These are phyloP conservation scores for Neogobius melanostomus DNA, from an alignment of 2,113 vertebrate species.

Conservation along the genomic window DNA sequence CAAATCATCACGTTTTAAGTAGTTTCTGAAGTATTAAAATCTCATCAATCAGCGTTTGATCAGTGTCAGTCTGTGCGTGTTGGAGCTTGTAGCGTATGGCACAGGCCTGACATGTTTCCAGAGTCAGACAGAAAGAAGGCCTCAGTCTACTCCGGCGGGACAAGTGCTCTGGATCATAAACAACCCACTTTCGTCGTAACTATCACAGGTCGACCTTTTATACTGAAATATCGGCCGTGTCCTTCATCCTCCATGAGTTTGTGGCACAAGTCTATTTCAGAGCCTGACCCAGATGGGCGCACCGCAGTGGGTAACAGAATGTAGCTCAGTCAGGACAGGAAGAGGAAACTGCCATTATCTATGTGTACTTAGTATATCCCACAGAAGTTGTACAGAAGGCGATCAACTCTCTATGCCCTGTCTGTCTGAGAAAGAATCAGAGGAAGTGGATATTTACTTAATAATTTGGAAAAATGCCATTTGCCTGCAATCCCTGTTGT, in stretches of 20 bases:
- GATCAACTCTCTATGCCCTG: no score
- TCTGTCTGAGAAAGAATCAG: no score
- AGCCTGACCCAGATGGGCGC: slow-evolving; percentile 57
- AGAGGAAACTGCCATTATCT: slow-evolving; percentile 9
- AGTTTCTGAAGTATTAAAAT: not conserved
- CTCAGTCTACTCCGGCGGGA: slow-evolving; percentile 3
- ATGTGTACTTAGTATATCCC: no score
- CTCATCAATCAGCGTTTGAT: not conserved
- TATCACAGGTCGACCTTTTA: not conserved
- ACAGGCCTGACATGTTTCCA: not conserved
- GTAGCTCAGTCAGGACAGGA: slow-evolving; percentile 27
- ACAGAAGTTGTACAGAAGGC: no score
- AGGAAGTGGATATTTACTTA: no score
- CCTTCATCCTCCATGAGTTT: slow-evolving; percentile 43
- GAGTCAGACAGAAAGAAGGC: slow-evolving; percentile 4
- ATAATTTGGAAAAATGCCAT: no score
- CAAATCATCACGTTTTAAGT: not conserved
- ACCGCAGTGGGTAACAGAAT: slow-evolving; percentile 35
- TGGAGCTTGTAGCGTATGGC: not conserved
- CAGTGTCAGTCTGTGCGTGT: not conserved
- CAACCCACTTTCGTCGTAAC: not conserved
- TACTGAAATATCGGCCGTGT: not conserved
- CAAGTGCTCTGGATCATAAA: slow-evolving; percentile 1
- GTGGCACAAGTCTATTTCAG: slow-evolving; percentile 48
- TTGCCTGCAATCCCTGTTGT: no score